Conservation (phyloP, 2,888 invertebrate genomes). For the Eupeodes latifasciatus region DNA sequence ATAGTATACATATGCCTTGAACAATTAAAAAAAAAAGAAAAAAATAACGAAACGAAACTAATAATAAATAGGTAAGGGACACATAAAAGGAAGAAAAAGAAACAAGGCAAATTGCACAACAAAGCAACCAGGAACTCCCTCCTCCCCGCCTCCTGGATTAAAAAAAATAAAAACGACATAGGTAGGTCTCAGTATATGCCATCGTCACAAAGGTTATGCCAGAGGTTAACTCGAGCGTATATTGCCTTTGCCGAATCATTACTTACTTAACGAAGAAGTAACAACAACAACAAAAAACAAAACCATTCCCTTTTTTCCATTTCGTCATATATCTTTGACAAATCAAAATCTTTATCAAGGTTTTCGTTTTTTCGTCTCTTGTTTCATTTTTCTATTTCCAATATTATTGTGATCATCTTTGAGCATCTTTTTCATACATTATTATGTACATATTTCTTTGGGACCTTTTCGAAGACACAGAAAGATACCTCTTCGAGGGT, state of each 20-base stretch:
- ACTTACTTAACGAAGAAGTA: slow-evolving; percentile 24
- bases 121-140: slow-evolving; percentile 20
- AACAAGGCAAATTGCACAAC: slow-evolving; percentile 48
- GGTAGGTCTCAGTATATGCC: no score
- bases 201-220: slow-evolving; percentile 48
- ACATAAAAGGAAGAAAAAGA: slow-evolving; percentile 24
- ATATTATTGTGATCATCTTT: background rate
- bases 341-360: background rate
- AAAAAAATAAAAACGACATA: no score
- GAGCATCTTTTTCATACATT: background rate
- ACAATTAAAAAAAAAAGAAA: slow-evolving; percentile 50
- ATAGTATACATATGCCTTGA: background rate
- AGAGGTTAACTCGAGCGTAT: slow-evolving; percentile 70
- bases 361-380: no score
- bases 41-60: slow-evolving; percentile 42
- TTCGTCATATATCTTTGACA: slow-evolving; percentile 43
- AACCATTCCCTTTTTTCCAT: background rate
- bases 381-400: background rate
- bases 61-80: slow-evolving; percentile 43
- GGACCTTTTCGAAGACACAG: no score
- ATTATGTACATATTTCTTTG: background rate
- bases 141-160: background rate
- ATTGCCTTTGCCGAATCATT: slow-evolving; percentile 50
- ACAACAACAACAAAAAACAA: background rate
- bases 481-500: no score